phyloP scores from a whole-genome alignment of 2,888 invertebrate species.

The Xestia rhomboidea region DNA sequence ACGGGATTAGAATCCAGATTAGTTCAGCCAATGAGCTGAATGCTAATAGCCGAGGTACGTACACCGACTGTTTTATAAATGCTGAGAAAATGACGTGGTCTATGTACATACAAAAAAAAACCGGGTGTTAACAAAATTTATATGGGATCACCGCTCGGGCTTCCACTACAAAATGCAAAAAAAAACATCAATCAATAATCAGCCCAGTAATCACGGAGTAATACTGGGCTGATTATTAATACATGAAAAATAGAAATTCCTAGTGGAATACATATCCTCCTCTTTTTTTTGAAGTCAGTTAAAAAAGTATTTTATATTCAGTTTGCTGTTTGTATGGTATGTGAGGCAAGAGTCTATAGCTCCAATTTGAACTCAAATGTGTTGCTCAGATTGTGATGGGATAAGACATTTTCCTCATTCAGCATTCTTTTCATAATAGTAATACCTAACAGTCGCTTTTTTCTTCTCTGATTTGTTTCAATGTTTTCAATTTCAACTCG shows the following conservation, averaged over 20 bases:
- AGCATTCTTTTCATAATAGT: neutral
- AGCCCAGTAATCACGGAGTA: too few relatives aligned
- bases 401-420: conserved; percentile 31
- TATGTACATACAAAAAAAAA: conserved; percentile 48
- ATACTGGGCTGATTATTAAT: too few relatives aligned
- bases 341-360: conserved; percentile 45
- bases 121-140: neutral
- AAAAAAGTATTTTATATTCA: conserved; percentile 55
- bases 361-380: conserved; percentile 40
- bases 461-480: neutral
- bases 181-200: too few relatives aligned
- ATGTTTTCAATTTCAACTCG: neutral
- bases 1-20: conserved; percentile 88
- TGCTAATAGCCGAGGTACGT: conserved; percentile 73
- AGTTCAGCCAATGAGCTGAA: conserved; percentile 79
- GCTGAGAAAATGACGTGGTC: conserved; percentile 68
- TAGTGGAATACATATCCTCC: neutral
- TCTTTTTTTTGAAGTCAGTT: neutral
- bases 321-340: conserved; percentile 53
- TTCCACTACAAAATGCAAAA: neutral
- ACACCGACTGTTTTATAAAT: conserved; percentile 68
- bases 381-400: conserved; percentile 20
- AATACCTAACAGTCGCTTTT: neutral
- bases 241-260: neutral
- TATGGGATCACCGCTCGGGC: neutral